Percentiles rank a stretch among this genome's conserved stretches.
phyloP scores from a whole-genome alignment of 2,888 invertebrate species.

The Aplocera efformata region DNA sequence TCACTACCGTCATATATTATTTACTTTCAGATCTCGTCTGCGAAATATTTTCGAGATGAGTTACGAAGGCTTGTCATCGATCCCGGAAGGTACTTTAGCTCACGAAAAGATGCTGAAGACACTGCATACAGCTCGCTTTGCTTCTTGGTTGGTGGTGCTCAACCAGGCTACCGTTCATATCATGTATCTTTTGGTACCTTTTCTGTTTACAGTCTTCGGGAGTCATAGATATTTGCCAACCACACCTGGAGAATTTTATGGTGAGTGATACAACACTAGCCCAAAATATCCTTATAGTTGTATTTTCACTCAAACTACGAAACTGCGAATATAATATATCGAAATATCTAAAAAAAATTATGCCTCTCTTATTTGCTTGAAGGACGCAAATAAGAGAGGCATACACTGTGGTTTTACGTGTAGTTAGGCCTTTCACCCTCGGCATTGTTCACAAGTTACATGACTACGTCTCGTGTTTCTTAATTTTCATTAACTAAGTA shows the following conservation, averaged over 20 bases:
- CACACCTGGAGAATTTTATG: conserved; percentile 50
- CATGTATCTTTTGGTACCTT: conserved; percentile 44
- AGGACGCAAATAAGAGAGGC: too few relatives aligned
- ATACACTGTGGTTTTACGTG: too few relatives aligned
- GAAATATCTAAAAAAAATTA: too few relatives aligned
- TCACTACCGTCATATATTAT: neutral
- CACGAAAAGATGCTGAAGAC: conserved; percentile 34
- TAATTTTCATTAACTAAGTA: too few relatives aligned
- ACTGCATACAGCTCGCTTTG: conserved; percentile 37
- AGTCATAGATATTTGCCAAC: conserved; percentile 47
- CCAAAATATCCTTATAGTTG: too few relatives aligned
- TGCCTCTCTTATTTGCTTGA: too few relatives aligned
- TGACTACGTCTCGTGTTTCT: too few relatives aligned
- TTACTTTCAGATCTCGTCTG: conserved; percentile 38
- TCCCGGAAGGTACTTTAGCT: conserved; percentile 36
- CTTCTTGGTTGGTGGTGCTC: conserved; percentile 46
- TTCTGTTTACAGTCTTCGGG: conserved; percentile 45
- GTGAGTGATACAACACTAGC: conserved; percentile 28
- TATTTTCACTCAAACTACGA: too few relatives aligned
- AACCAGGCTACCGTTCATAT: conserved; percentile 45
- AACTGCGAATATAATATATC: too few relatives aligned
- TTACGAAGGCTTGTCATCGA: conserved; percentile 37
- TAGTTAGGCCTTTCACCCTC: too few relatives aligned
- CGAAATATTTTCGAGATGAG: conserved; percentile 43
- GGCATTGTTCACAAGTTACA: too few relatives aligned